Conservation (phyloP, 2,797 vertebrate genomes). For the Microctenopoma lineatum region DNA sequence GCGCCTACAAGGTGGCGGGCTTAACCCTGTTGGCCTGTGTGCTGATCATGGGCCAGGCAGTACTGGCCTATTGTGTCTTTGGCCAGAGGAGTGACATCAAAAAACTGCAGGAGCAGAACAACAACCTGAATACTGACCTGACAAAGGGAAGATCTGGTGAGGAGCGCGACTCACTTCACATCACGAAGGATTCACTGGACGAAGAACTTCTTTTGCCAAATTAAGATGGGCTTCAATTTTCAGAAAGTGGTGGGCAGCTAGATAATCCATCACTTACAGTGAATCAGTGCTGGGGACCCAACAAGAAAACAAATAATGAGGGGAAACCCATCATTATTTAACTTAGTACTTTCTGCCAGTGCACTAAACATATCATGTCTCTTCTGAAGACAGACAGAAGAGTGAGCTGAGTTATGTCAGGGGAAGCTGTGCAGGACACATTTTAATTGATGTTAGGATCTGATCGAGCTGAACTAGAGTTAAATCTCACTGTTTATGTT, state of each 20-base stretch:
- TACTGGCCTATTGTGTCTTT: slow-evolving; percentile 86
- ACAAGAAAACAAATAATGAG: too few relatives aligned
- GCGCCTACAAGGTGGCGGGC: slow-evolving; percentile 78
- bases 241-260: neutral
- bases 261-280: neutral
- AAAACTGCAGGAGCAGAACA: slow-evolving; percentile 78
- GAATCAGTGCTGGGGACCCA: neutral
- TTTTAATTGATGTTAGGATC: too few relatives aligned
- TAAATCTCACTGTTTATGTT: slow-evolving; percentile 1
- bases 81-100: slow-evolving; percentile 84
- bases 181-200: neutral
- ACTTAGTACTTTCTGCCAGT: too few relatives aligned
- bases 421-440: too few relatives aligned
- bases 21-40: slow-evolving; percentile 87
- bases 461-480: too few relatives aligned
- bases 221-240: neutral
- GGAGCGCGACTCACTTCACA: neutral
- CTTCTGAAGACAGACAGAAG: neutral
- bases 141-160: slow-evolving; percentile 64
- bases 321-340: too few relatives aligned
- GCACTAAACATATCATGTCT: neutral
- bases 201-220: neutral
- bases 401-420: neutral
- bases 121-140: slow-evolving; percentile 76
- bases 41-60: slow-evolving; percentile 88